Base-by-base conservation (phyloP, 2,113 vertebrate species). In the Cyrtonyx montezumae region DNA sequence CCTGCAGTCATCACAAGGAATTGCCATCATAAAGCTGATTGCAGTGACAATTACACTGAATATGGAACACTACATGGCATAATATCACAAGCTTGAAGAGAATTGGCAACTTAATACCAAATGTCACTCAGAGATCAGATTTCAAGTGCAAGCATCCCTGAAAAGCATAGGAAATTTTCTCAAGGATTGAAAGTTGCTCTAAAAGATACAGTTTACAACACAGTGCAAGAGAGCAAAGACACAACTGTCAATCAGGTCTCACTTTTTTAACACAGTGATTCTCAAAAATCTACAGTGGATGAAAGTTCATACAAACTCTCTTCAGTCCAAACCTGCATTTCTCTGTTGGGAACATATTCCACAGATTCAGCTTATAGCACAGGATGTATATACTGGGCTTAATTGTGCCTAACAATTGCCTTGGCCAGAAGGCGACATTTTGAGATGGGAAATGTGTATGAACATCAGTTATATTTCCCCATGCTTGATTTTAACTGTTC, bases 401-500 rank as follows among this genome's bases (percentile, higher is more conserved):
- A 95, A 96, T 91, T 83, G 91, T 87, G 91, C 94, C 93, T 91
- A 92, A 88, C 93, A 79, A 91, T 87, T 0, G 0, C 30, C 89
- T 83, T 92, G 94, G 91, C 93, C 91, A 92, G 79, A 16, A 79
- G 79, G 94, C 94, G n/a, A 84, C 71, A 75, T 75, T 92, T 92
- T 95, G 87, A 92, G 84, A 87, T 80, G 89, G 89, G 91, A 90
- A 93, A 91, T 80, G 79, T 9, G 51, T 78, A 66, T 3, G 21
- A 96, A 95, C 93, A 96, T 94, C 94, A 95, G 96, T 51, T 87
- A 46, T 19, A 5, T 74, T 75, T 91, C 82, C 65, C 91, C 58
- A 1, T 36, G 45, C 81, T 79, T 53, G 82, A 71, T 68, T 95
- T 87, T 80, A 74, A 83, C 79, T 65, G 68, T 11, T 91, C 82